Conservation (phyloP, 2,888 invertebrate genomes). For the Ariolimax columbianus region DNA sequence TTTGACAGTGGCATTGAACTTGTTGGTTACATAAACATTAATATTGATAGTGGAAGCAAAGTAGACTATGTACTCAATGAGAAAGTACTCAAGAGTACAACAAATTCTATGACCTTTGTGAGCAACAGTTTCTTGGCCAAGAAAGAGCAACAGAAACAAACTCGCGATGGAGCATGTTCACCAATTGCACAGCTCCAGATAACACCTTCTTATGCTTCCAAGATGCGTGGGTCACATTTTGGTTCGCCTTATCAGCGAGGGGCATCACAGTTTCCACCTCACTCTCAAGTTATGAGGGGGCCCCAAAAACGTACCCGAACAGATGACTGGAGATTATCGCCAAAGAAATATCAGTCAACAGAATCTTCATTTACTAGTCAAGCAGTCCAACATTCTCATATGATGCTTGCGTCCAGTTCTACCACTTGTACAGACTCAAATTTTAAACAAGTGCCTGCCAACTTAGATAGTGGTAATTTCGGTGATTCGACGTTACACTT, state of each 20-base stretch:
- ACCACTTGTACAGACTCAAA: not conserved
- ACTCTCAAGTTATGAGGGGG: constrained; percentile 15
- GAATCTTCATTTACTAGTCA: constrained; percentile 17
- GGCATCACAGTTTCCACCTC: constrained; percentile 13
- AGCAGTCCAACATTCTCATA: not conserved
- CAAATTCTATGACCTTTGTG: constrained; percentile 54
- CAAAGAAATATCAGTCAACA: constrained; percentile 14
- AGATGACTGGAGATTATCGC: constrained; percentile 15
- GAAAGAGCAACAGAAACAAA: constrained; percentile 45
- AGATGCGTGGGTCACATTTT: not conserved
- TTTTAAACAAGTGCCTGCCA: not conserved
- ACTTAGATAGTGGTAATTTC: not conserved
- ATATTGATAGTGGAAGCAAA: constrained; percentile 51
- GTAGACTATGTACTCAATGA: constrained; percentile 56
- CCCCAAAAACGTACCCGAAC: constrained; percentile 35
- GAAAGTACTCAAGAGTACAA: constrained; percentile 52
- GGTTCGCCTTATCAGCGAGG: not conserved
- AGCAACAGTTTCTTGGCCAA: constrained; percentile 54
- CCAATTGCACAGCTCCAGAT: constrained; percentile 27
- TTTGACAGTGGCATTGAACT: constrained; percentile 54
- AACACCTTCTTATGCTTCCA: constrained; percentile 6
- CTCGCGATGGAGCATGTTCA: constrained; percentile 45
- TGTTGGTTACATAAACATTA: constrained; percentile 52
- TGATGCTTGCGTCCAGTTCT: not conserved
- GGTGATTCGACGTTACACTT: not conserved